Conservation (phyloP, 1,140 invertebrate species). For the Muscidifurax raptorellus region DNA sequence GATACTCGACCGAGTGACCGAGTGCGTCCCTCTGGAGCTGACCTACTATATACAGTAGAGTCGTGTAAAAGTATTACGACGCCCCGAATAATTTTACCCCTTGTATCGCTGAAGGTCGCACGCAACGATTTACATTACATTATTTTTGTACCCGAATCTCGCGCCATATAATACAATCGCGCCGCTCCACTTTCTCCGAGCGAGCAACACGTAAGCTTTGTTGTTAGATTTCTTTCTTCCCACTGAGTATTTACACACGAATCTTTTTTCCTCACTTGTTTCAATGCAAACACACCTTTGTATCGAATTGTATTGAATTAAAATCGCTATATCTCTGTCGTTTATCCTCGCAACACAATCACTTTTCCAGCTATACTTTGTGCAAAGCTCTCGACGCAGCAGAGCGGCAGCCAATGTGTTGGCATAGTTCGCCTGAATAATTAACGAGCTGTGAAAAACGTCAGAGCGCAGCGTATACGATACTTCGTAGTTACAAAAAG, state of each 20-base stretch:
- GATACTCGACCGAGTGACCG: constrained; percentile 65
- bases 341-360: no score
- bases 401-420: no score
- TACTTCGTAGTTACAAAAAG: not conserved
- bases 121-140: constrained; percentile 31
- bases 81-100: not conserved
- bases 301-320: not conserved
- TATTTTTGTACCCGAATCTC: not conserved
- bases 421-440: not conserved
- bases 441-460: not conserved
- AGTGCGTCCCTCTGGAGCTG: constrained; percentile 59
- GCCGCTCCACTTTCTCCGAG: not conserved
- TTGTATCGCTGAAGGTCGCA: not conserved
- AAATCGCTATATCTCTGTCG: no score
- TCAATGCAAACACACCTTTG: no score
- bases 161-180: not conserved
- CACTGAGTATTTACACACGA: not conserved
- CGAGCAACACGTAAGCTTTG: not conserved
- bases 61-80: not conserved
- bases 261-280: no score
- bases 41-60: constrained; percentile 41
- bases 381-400: no score
- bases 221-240: not conserved
- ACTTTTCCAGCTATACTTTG: no score
- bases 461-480: not conserved